phyloP scores from a whole-genome alignment of 30 jellyfish, hydroid and myxozoan species.

The Cassiopea xamachana region DNA sequence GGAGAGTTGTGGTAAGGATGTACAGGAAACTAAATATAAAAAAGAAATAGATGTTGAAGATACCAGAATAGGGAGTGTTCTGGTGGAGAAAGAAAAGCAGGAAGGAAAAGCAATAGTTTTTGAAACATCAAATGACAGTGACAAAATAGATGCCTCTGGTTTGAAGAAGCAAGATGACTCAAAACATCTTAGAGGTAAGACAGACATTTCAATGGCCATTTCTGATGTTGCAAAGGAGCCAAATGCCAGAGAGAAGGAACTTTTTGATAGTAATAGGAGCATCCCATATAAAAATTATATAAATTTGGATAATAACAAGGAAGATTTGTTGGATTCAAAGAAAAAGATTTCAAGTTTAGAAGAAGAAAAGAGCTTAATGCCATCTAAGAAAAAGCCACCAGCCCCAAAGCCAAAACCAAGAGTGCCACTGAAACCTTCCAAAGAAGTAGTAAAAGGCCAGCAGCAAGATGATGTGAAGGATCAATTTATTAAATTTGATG shows the following conservation, averaged over 20 bases:
- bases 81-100: not conserved
- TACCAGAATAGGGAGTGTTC: not conserved
- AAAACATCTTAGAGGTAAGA: not conserved
- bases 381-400: slow-evolving; percentile 20
- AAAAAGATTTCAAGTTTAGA: not conserved
- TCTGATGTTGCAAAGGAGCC: not conserved
- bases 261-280: not conserved
- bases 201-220: not conserved
- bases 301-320: not conserved
- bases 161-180: not conserved
- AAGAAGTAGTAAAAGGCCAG: not conserved
- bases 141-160: not conserved
- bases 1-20: not conserved
- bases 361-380: not conserved
- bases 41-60: not conserved
- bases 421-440: not conserved
- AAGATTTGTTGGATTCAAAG: not conserved
- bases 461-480: not conserved
- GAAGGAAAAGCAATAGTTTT: not conserved
- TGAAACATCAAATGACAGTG: not conserved
- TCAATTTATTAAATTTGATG: not conserved
- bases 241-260: not conserved
- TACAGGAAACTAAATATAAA: not conserved
- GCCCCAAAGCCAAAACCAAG: slow-evolving; percentile 72
- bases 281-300: not conserved